A percentile compares a stretch with the other conserved stretches of the same genome.
These are phyloP conservation scores for Agriopis aurantiaria DNA, from an alignment of 2,888 invertebrate genomes.

Conservation along the genomic window DNA sequence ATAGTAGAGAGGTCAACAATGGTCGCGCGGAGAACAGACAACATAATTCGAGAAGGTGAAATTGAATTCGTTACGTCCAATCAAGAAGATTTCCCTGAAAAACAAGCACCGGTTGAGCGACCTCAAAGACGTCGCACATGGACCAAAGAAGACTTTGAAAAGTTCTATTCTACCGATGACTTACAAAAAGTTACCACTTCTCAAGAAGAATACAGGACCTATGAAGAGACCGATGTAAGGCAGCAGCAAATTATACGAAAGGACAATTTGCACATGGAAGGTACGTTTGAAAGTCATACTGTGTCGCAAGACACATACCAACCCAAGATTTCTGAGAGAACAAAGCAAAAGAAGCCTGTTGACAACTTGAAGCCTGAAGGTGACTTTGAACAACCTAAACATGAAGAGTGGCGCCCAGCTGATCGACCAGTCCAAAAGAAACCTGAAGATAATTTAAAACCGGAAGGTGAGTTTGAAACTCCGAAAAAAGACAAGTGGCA, in stretches of 20 bases:
- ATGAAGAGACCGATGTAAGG: slow-evolving; percentile 85
- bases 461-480: slow-evolving; percentile 80
- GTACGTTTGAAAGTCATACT: slow-evolving; percentile 79
- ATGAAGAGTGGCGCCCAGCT: slow-evolving; percentile 69
- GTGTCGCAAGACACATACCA: slow-evolving; percentile 71
- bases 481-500: slow-evolving; percentile 66
- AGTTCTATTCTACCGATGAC: slow-evolving; percentile 87
- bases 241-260: slow-evolving; percentile 71
- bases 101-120: slow-evolving; percentile 84
- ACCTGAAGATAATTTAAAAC: slow-evolving; percentile 70
- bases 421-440: slow-evolving; percentile 59
- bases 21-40: slow-evolving; percentile 87
- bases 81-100: slow-evolving; percentile 88
- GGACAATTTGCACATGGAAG: slow-evolving; percentile 85
- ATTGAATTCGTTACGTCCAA: slow-evolving; percentile 89
- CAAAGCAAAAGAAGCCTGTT: slow-evolving; percentile 82
- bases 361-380: slow-evolving; percentile 82
- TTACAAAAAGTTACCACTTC: slow-evolving; percentile 87
- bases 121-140: slow-evolving; percentile 88
- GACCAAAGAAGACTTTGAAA: slow-evolving; percentile 91
- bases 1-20: slow-evolving; percentile 87
- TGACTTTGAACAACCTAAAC: slow-evolving; percentile 80
- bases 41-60: slow-evolving; percentile 89
- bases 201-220: slow-evolving; percentile 89
- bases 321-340: slow-evolving; percentile 75